Percentiles rank a stretch among this genome's conserved stretches.
Conservation (phyloP, 1,140 invertebrate genomes). For the Cydia fagiglandana region DNA sequence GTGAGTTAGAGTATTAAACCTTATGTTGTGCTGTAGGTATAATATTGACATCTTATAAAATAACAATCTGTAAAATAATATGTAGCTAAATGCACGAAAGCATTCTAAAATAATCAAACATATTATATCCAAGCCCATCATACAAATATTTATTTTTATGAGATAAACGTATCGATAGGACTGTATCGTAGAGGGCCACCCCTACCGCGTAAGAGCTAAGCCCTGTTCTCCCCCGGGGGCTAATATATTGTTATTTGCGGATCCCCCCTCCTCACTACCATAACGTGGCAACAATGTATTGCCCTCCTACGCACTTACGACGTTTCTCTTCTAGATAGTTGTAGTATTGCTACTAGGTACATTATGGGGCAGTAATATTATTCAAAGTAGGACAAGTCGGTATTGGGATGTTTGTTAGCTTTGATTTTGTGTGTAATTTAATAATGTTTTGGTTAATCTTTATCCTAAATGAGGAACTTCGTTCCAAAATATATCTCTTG, state of each 20-base stretch:
- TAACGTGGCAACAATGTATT: slow-evolving; percentile 30
- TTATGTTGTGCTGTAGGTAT: too few species aligned
- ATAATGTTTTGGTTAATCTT: neutral
- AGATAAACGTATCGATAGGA: too few species aligned
- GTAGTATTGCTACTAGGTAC: neutral
- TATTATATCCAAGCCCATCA: too few species aligned
- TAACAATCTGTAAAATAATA: too few species aligned
- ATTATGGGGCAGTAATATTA: slow-evolving; percentile 13
- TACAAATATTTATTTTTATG: too few species aligned
- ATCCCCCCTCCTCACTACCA: slow-evolving; percentile 43
- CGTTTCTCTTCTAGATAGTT: neutral
- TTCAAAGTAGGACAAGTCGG: slow-evolving; percentile 12
- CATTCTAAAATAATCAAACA: too few species aligned
- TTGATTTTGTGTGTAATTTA: neutral
- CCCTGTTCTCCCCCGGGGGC: slow-evolving; percentile 65
- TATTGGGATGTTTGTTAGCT: slow-evolving; percentile 8
- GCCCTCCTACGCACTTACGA: neutral
- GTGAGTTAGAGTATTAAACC: too few species aligned
- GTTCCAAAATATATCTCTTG: too few species aligned
- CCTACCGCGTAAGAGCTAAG: slow-evolving; percentile 61
- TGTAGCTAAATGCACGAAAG: too few species aligned
- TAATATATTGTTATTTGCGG: slow-evolving; percentile 74
- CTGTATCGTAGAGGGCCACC: slow-evolving; percentile 32
- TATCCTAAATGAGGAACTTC: too few species aligned
- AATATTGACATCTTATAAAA: too few species aligned